These are phyloP conservation scores for Brachypterus glaber DNA, from an alignment of 2,888 invertebrate genomes.

Conservation along the genomic window DNA sequence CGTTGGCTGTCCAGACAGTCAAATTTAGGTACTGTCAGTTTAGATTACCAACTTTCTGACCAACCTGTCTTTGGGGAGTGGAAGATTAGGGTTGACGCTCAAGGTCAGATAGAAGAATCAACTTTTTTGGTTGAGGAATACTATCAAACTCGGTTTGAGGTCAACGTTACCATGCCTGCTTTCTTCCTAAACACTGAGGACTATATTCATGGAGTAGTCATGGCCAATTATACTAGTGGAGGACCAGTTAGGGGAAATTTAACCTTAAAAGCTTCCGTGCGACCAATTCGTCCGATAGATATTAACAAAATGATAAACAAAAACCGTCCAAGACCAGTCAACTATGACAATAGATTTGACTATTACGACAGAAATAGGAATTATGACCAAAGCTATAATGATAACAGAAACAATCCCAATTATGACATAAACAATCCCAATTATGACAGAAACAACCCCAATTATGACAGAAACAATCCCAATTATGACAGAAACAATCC, in stretches of 20 bases:
- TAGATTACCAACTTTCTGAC: constrained; percentile 82
- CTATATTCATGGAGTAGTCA: constrained; percentile 74
- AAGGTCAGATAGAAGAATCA: constrained; percentile 79
- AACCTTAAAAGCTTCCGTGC: constrained; percentile 69
- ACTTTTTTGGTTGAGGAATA: constrained; percentile 87
- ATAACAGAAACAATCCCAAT: constrained; percentile 7
- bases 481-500: constrained; percentile 5
- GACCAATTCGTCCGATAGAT: constrained; percentile 50
- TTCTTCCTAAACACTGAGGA: constrained; percentile 84
- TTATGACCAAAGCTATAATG: not conserved
- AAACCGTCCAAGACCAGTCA: constrained; percentile 20
- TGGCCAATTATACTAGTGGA: constrained; percentile 94
- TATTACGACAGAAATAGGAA: constrained; percentile 12
- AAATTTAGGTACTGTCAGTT: constrained; percentile 86
- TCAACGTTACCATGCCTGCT: constrained; percentile 92
- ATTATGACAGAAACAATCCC: constrained; percentile 8
- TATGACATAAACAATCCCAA: constrained; percentile 9
- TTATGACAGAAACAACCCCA: constrained; percentile 4
- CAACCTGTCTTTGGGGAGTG: constrained; percentile 90
- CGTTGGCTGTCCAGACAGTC: constrained; percentile 91
- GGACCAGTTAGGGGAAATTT: constrained; percentile 84
- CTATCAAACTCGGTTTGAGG: constrained; percentile 90
- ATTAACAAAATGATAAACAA: constrained; percentile 22
- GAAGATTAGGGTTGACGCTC: constrained; percentile 80
- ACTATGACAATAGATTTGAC: constrained; percentile 11